Evolutionary conservation across 2,113 vertebrate genomes (phyloP).

Genomic region (Mastomys coucha): DNA sequence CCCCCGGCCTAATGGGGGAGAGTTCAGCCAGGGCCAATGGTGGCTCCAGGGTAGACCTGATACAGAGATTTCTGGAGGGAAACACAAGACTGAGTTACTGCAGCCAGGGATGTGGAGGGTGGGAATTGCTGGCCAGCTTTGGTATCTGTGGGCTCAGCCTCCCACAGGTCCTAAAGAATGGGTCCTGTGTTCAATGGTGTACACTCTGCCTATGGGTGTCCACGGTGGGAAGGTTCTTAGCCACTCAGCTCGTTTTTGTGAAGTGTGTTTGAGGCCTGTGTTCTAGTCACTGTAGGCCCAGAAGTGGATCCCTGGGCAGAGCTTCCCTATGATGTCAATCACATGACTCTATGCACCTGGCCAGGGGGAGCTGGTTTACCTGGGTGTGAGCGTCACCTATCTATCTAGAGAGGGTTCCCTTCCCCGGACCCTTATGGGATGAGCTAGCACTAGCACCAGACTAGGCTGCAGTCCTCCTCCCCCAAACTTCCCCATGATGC

Average conservation of each 20-base stretch:
- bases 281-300: not conserved
- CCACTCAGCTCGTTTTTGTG: not conserved
- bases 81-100: not conserved
- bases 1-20: not conserved
- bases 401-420: not conserved
- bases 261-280: not conserved
- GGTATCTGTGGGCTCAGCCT: not conserved
- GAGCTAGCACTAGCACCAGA: not conserved
- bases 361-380: not conserved
- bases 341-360: not conserved
- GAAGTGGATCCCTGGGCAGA: not conserved
- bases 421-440: not conserved
- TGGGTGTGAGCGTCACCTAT: not conserved
- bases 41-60: not conserved
- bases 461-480: not conserved
- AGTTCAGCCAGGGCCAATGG: not conserved
- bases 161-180: not conserved
- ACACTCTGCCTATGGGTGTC: not conserved
- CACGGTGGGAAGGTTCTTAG: not conserved
- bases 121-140: not conserved
- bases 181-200: not conserved
- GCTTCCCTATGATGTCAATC: not conserved
- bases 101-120: not conserved
- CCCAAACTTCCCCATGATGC: not conserved
- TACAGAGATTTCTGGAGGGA: not conserved